Evolutionary conservation across 2,888 invertebrate genomes (phyloP), one percentile per base, ranked within the genome.

Genomic region (Mesorhabditis spiculigera): DNA sequence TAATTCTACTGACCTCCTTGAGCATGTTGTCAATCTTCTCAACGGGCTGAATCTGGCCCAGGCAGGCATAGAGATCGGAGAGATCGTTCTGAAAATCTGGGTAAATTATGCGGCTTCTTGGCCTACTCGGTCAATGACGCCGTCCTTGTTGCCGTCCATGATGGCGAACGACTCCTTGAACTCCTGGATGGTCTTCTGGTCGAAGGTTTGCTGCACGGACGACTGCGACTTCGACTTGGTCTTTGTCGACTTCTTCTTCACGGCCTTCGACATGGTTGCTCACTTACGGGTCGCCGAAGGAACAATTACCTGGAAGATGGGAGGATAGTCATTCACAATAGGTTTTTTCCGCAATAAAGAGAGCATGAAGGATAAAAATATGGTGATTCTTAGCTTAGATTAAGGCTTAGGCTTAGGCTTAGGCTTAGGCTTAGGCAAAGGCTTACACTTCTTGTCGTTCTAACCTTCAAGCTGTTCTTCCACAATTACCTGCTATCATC

Each of bases 141-240:
- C 78, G 72, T 78, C 89, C 81, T 89, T 86, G 86, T 89, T 87
- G 81, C 88, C 88, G 83, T 89, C 89, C 80, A 89, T 89, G 87
- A 89, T 88, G 72, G 88, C 88, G 86, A 89, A 89, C 73, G 89
- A 89, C 87, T 89, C 89, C 86, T 89, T 89, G 86, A 88, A 88
- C 68, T 78, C 77, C 83, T 89, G 88, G 82, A 89, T 88, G 86
- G 88, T 88, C 75, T 85, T 85, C 85, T 89, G 88, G 79, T 88
- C 87, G 86, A 89, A 89, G 83, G 87, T 87, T 75, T 88, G 87
- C 74, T 88, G 87, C 81, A 87, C 87, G 75, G 87, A 87, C 69
- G 87, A 86, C 75, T 87, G 85, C 81, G 86, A 79, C 80, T 82
- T 82, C 70, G 73, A 73, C 67, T 76, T 75, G 78, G 76, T 78